phyloP scores from a whole-genome alignment of 2,888 invertebrate genomes.

The Caenorhabditis sinica region DNA sequence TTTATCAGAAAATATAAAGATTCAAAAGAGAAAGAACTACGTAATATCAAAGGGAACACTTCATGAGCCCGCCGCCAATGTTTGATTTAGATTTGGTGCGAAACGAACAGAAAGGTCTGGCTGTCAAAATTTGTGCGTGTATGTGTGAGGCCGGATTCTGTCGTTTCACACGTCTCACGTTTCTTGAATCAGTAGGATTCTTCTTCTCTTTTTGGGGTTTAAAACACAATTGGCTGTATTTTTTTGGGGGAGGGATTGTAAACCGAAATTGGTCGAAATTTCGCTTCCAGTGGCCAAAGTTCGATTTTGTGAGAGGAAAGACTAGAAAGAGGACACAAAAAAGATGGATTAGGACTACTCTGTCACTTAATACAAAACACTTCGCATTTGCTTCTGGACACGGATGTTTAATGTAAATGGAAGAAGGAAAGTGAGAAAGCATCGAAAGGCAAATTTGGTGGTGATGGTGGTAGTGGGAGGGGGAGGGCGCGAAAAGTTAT shows the following conservation, averaged over 20 bases:
- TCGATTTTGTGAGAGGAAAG: constrained; percentile 15
- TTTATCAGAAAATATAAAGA: not conserved
- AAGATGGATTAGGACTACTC: constrained; percentile 36
- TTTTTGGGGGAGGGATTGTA: not conserved
- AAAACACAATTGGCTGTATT: not conserved
- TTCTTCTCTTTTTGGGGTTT: not conserved
- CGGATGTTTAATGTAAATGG: constrained; percentile 28
- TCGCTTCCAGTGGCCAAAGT: constrained; percentile 30
- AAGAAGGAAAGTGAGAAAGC: constrained; percentile 11
- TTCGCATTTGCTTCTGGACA: not conserved
- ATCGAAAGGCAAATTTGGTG: constrained; percentile 24
- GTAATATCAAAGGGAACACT: constrained; percentile 39
- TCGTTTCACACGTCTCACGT: constrained; percentile 58
- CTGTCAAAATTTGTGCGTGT: constrained; percentile 51
- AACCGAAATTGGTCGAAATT: constrained; percentile 12
- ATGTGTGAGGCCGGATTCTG: constrained; percentile 41
- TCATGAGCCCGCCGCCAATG: constrained; percentile 26
- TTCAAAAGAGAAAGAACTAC: constrained; percentile 12
- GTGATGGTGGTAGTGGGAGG: not conserved
- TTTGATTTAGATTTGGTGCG: constrained; percentile 51
- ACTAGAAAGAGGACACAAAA: not conserved
- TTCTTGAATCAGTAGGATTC: constrained; percentile 26
- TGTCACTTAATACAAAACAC: constrained; percentile 32
- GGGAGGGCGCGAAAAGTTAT: not conserved
- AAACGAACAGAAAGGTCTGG: constrained; percentile 24